Conservation (phyloP, 2,888 invertebrate genomes). For the Pseudococcus longispinus region DNA sequence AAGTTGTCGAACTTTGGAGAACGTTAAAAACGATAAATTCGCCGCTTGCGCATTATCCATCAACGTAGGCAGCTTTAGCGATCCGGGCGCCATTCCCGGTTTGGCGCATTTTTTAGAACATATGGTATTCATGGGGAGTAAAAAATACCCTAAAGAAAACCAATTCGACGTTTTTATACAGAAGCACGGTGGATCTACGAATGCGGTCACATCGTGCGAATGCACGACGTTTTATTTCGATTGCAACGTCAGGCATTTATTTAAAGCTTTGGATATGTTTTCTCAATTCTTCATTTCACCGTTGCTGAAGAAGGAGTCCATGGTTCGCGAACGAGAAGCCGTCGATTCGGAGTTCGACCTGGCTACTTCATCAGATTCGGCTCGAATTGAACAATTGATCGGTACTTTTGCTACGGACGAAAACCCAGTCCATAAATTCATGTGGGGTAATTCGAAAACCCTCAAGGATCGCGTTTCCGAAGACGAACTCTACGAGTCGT, state of each 20-base stretch:
- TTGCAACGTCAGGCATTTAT: constrained; percentile 79
- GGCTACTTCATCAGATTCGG: constrained; percentile 52
- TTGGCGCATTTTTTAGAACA: constrained; percentile 87
- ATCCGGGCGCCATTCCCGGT: constrained; percentile 78
- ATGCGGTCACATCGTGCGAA: constrained; percentile 88
- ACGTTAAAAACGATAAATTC: constrained; percentile 48
- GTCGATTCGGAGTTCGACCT: constrained; percentile 88
- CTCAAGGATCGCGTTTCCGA: constrained; percentile 73
- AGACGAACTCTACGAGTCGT: constrained; percentile 71
- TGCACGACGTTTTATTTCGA: constrained; percentile 91
- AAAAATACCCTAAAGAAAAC: constrained; percentile 86
- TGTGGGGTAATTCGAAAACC: constrained; percentile 84
- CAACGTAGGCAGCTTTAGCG: constrained; percentile 80
- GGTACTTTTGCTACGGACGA: constrained; percentile 41
- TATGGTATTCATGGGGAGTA: constrained; percentile 95
- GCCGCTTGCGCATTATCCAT: constrained; percentile 67
- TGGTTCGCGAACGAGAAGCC: constrained; percentile 85
- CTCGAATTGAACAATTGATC: constrained; percentile 53
- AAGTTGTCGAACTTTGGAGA: constrained; percentile 47
- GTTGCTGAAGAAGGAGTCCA: constrained; percentile 81
- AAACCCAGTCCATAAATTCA: constrained; percentile 73
- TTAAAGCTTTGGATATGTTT: constrained; percentile 81
- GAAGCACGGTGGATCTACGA: constrained; percentile 85
- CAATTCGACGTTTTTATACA: constrained; percentile 81
- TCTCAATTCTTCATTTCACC: constrained; percentile 88